Percentiles rank a stretch among this genome's conserved stretches.
phyloP scores from a whole-genome alignment of 2,113 vertebrate genomes.

The Amphiprion percula region DNA sequence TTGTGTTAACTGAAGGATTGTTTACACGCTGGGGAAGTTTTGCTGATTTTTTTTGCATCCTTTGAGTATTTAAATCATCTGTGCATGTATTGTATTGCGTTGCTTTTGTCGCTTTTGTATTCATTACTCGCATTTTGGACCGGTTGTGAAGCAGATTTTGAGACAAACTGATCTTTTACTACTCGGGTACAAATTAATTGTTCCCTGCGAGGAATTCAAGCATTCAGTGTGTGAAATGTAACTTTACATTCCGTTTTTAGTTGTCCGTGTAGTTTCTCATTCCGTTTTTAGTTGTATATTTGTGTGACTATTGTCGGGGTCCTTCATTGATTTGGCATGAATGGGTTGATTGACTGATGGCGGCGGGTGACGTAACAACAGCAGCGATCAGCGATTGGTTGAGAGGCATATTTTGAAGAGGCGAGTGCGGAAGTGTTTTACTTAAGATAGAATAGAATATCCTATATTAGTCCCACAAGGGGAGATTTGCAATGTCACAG shows the following conservation, averaged over 20 bases:
- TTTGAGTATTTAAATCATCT: accelerated
- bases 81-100: neutral
- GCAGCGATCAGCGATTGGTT: conserved; percentile 40
- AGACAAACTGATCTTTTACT: neutral
- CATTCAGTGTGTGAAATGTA: neutral
- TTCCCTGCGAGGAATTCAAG: accelerated
- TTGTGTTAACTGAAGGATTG: conserved; percentile 7
- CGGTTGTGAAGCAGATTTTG: neutral
- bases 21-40: neutral
- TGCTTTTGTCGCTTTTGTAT: neutral
- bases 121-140: neutral
- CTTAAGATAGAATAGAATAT: no score
- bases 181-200: neutral
- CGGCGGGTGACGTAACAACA: conserved; percentile 31
- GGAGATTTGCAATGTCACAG: no score
- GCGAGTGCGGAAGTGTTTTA: neutral
- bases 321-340: conserved; percentile 22
- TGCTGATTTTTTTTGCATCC: neutral
- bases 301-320: neutral
- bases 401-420: conserved; percentile 29
- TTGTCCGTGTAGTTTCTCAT: no score
- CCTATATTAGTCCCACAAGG: no score
- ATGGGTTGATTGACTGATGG: conserved; percentile 47
- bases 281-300: neutral
- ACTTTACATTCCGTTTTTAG: neutral